Conservation (phyloP, 2,888 invertebrate species). For the Chrysopilus asiliformis region DNA sequence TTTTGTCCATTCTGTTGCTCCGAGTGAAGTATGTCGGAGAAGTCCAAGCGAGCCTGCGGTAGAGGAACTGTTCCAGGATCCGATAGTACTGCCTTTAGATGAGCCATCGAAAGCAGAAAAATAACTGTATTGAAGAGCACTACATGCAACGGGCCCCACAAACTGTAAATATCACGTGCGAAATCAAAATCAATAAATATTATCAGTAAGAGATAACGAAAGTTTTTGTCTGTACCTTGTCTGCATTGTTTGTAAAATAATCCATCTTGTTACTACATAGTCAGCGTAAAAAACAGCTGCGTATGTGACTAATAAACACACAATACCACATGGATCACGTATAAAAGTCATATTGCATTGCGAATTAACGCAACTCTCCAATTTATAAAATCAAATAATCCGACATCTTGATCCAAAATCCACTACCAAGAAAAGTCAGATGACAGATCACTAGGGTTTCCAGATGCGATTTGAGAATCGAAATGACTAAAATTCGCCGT, state of each 20-base stretch:
- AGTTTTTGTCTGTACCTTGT: conserved; percentile 45
- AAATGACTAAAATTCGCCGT: no score
- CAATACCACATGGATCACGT: conserved; percentile 72
- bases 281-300: conserved; percentile 71
- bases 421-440: no score
- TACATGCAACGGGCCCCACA: conserved; percentile 72
- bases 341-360: conserved; percentile 46
- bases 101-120: conserved; percentile 59
- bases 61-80: conserved; percentile 82
- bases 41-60: conserved; percentile 56
- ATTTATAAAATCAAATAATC: no score
- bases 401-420: no score
- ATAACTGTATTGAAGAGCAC: conserved; percentile 66
- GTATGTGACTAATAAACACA: conserved; percentile 69
- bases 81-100: conserved; percentile 73
- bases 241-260: conserved; percentile 66
- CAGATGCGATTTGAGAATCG: no score
- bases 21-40: conserved; percentile 60
- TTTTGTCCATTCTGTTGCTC: conserved; percentile 40
- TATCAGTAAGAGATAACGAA: conserved; percentile 1
- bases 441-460: no score
- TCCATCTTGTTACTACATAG: conserved; percentile 74
- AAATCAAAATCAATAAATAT: no score
- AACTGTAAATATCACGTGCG: no score
- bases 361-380: no score